Evolutionary conservation across 2,888 invertebrate genomes (phyloP).

Genomic region (Cataglyphis albicans): DNA sequence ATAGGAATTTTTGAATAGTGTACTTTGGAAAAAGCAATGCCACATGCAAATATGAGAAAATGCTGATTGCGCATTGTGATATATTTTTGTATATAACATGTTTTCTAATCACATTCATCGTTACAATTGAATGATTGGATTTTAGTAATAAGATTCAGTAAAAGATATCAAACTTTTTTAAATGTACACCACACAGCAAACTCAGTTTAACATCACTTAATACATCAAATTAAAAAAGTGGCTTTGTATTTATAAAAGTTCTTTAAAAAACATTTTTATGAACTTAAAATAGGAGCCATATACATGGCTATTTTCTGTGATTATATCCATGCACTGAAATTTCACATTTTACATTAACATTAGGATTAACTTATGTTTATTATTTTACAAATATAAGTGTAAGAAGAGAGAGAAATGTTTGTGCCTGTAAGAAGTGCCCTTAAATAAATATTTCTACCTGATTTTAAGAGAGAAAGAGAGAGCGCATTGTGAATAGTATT

Average conservation of each 20-base stretch:
- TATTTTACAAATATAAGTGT: constrained; percentile 42
- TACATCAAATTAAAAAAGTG: constrained; percentile 60
- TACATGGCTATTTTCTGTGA: constrained; percentile 72
- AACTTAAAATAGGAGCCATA: constrained; percentile 60
- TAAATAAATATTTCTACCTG: constrained; percentile 73
- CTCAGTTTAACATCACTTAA: constrained; percentile 70
- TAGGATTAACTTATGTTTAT: constrained; percentile 54
- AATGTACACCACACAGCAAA: constrained; percentile 41
- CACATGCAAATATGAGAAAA: constrained; percentile 22
- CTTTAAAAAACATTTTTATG: background rate
- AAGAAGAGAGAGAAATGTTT: constrained; percentile 48
- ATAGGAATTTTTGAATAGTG: background rate
- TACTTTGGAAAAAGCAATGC: background rate
- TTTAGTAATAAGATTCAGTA: constrained; percentile 64
- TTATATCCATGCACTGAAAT: constrained; percentile 68
- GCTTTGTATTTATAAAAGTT: constrained; percentile 59
- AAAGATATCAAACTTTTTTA: constrained; percentile 64
- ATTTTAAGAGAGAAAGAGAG: constrained; percentile 61
- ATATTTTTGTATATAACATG: constrained; percentile 65
- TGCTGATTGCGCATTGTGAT: constrained; percentile 46
- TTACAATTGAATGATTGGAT: constrained; percentile 35
- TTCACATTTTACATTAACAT: constrained; percentile 61
- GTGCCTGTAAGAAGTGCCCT: constrained; percentile 74
- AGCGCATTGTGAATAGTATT: constrained; percentile 81
- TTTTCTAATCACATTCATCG: constrained; percentile 51